Evolutionary conservation across 2,113 vertebrate species (phyloP), one percentile per base, ranked within the genome.

Genomic region (Piaya cayana): DNA sequence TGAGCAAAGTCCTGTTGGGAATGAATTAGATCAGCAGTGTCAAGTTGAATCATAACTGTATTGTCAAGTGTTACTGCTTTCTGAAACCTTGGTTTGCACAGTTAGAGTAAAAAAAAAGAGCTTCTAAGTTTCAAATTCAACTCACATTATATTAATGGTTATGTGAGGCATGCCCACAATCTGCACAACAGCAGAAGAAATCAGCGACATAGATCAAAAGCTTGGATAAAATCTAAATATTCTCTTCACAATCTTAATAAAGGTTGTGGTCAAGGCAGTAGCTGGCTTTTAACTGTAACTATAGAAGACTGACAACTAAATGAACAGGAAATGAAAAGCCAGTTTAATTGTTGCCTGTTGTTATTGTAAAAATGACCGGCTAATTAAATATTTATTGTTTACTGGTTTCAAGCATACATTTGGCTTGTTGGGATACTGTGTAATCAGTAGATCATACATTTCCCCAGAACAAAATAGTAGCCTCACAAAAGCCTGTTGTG

Each of bases 321-420:
- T 94, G 90, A 94, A 95, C 1, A 36, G 50, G 93, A 96, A 97
- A 95, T 93, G 90, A 94, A 97, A 96, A 97, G 88, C 75, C 78
- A 60, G 86, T 93, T 86, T 95, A 96, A 96, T 96, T 93, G 86
- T 82, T 95, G 94, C 92, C 96, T 91, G 72, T 86, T 93, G 91
- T 84, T 88, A 90, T 77, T 94, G 80, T 95, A 92, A 70, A 94
- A 96, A 96, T 91, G 95, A 95, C 92, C 59, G 3, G 85, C 89
- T 96, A 97, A 97, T 97, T 96, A 97, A 96, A 97, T 96, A 96
- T 97, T 96, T 96, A 93, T 94, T 96, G 92, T 96, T 95, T 96
- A 95, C 91, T 90, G 93, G 85, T 95, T 95, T 95, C 84, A 88
- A 93, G 89, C 74, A 50, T 82, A 86, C 42, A 92, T 90, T 96